These are phyloP conservation scores for Trichoplax adhaerens DNA, from an alignment of 37 sponge, comb jelly and placozoan genomes.

Conservation along the genomic window DNA sequence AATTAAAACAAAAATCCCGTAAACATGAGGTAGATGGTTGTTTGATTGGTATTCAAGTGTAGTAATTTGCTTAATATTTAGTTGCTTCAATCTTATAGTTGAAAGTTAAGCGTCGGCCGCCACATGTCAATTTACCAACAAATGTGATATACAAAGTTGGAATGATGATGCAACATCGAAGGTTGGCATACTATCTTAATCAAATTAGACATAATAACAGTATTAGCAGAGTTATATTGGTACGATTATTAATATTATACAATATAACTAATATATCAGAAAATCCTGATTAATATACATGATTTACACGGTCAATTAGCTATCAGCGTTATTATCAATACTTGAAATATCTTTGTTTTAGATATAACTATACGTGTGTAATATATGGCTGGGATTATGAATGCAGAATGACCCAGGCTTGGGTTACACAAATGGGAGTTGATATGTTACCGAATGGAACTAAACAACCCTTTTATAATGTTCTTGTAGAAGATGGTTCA, in stretches of 20 bases:
- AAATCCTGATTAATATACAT: no score
- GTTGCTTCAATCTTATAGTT: not conserved
- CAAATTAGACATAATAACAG: not conserved
- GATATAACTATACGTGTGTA: constrained; percentile 64
- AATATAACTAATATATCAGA: no score
- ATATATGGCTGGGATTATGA: constrained; percentile 58
- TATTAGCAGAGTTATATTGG: not conserved
- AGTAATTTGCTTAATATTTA: not conserved
- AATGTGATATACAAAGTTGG: constrained; percentile 14
- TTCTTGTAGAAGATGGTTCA: constrained; percentile 55
- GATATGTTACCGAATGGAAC: constrained; percentile 14
- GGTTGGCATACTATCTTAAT: not conserved
- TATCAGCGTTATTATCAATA: not conserved
- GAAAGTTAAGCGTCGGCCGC: constrained; percentile 4
- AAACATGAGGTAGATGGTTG: no score
- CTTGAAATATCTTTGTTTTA: not conserved
- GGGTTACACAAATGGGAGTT: constrained; percentile 61
- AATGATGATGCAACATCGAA: constrained; percentile 22
- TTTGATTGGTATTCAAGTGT: not conserved
- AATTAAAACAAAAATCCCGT: no score
- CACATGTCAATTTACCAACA: not conserved
- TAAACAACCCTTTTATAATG: constrained; percentile 63
- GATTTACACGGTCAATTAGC: not conserved
- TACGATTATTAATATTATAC: no score
- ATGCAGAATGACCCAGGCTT: constrained; percentile 39